Conservation (phyloP, 2,888 invertebrate genomes). For the Lithosia quadra region DNA sequence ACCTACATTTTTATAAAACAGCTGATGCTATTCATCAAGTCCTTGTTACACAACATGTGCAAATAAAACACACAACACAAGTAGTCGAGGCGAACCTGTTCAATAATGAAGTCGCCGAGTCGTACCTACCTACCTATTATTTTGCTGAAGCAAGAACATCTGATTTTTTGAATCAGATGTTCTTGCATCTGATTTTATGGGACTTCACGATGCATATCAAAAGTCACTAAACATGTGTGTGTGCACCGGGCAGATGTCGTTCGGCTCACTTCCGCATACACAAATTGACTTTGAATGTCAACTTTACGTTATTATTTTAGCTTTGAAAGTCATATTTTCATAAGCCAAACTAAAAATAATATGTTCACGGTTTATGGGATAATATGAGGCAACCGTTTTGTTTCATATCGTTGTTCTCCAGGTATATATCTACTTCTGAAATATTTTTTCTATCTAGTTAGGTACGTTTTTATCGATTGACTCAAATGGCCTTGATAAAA, state of each 20-base stretch:
- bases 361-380: not conserved
- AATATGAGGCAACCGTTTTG: not conserved
- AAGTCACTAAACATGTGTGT: constrained; percentile 37
- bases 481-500: not conserved
- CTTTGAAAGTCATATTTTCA: constrained; percentile 11
- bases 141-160: constrained; percentile 57
- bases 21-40: constrained; percentile 43
- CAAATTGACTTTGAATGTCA: constrained; percentile 40
- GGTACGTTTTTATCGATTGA: not conserved
- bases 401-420: not conserved
- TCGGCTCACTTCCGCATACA: constrained; percentile 47
- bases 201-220: constrained; percentile 49
- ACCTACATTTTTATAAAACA: constrained; percentile 19
- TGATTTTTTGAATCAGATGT: constrained; percentile 59
- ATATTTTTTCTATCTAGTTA: not conserved
- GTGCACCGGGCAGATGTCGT: constrained; percentile 66
- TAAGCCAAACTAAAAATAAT: not conserved
- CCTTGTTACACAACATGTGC: constrained; percentile 59
- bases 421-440: not conserved
- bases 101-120: constrained; percentile 56
- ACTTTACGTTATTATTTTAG: constrained; percentile 21
- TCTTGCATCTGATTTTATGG: constrained; percentile 64
- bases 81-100: constrained; percentile 66
- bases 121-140: too few species aligned
- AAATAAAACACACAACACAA: constrained; percentile 56